Conservation (phyloP, 2,113 vertebrate species). For the Ptilorrhoa leucosticta region DNA sequence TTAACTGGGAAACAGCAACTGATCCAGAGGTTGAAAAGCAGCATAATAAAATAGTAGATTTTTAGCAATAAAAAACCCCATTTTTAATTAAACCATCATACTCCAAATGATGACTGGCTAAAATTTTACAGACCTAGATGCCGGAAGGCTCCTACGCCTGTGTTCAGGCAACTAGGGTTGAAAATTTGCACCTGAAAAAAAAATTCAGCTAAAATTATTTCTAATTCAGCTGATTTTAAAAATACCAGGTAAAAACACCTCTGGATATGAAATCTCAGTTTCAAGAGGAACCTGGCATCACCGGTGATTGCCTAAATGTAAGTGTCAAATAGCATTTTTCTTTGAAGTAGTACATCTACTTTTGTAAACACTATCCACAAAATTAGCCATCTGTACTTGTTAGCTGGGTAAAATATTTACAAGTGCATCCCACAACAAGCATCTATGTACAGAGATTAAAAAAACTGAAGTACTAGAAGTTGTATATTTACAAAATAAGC, state of each 20-base stretch:
- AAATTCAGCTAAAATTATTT: slow-evolving; percentile 58
- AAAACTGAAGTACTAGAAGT: slow-evolving; percentile 62
- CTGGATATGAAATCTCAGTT: slow-evolving; percentile 56
- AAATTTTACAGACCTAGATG: slow-evolving; percentile 65
- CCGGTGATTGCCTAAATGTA: slow-evolving; percentile 62
- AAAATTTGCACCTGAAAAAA: slow-evolving; percentile 51
- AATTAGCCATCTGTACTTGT: slow-evolving; percentile 75
- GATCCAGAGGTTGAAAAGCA: slow-evolving; percentile 66
- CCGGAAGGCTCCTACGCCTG: not conserved
- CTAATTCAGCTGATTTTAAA: slow-evolving; percentile 50
- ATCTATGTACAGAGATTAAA: slow-evolving; percentile 76
- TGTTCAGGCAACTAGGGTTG: slow-evolving; percentile 8
- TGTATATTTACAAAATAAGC: slow-evolving; percentile 65
- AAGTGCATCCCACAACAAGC: slow-evolving; percentile 75
- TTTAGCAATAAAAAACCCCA: slow-evolving; percentile 19
- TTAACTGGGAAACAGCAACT: slow-evolving; percentile 64
- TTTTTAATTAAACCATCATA: not conserved
- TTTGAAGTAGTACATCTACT: slow-evolving; percentile 75
- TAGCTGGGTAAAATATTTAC: slow-evolving; percentile 74
- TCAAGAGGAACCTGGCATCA: slow-evolving; percentile 68
- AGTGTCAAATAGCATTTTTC: slow-evolving; percentile 70
- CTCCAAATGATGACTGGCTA: slow-evolving; percentile 47
- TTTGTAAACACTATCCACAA: slow-evolving; percentile 80
- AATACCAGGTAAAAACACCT: slow-evolving; percentile 60
- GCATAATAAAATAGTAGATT: slow-evolving; percentile 55